Evolutionary conservation across 2,888 invertebrate genomes (phyloP), one percentile per base, ranked within the genome.

Genomic region (Spisula solida): DNA sequence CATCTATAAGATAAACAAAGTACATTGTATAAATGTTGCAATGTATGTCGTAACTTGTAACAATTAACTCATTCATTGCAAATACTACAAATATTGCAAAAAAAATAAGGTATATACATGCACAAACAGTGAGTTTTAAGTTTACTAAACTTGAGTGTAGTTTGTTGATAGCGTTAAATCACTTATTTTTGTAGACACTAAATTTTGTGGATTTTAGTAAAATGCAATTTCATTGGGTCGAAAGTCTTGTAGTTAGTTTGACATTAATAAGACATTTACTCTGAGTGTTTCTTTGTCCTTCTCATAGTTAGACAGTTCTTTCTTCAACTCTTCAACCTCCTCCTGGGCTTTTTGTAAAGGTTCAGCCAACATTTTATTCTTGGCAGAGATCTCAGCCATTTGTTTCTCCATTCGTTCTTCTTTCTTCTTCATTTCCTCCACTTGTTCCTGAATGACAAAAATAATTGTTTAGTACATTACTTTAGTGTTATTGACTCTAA

Each of bases 281-380:
- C 95, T 95, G 80, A 98, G 97, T 79, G 98, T 98, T 92, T 98
- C 97, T 95, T 98, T 98, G 96, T 99, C 98, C 92, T 98, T 98
- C 90, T 98, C 98, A 94, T 98, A 98, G 96, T 98, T 98, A n/a
- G 97, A 97, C 95, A 98, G 97, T 95, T 98, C 98, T 88, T 98
- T 97, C 92, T 97, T 98, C 90, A 98, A 97, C 90, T 98, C 98
- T 41, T 97, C 97, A 14, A 98, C 97, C 94, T 98, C 98, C 66
- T 97, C 97, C 78, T 96, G 93, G 0, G 98, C 98, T 82, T 97
- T 97, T 95, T 98, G 98, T 29, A 98, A 96, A 0, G 98, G 98
- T 92, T 98, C 98, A 0, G 97, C 97, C 18, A 98, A 97, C 91
- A 97, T 97, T 94, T 98, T 98, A 92, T 98, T 98, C 96, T 98